Conservation (phyloP, 35 echinoderm and acorn worm genomes). For the Antedon bifida region DNA sequence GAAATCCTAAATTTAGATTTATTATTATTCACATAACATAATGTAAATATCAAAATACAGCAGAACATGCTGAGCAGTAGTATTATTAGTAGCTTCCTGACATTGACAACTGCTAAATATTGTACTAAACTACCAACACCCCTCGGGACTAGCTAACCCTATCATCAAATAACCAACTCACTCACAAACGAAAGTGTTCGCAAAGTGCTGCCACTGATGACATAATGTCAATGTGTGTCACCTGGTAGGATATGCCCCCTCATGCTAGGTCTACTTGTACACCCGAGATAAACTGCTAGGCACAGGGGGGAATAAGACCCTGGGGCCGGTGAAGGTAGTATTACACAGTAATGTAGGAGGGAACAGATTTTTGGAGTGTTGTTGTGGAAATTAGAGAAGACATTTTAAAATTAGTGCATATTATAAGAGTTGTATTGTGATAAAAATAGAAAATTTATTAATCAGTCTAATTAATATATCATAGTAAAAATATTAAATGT, state of each 20-base stretch:
- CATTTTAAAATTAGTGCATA: background rate
- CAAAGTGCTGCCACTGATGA: background rate
- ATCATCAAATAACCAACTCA: background rate
- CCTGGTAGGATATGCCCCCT: background rate
- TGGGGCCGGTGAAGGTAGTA: background rate
- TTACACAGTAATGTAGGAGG: background rate
- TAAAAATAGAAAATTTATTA: background rate
- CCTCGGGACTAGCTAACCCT: background rate
- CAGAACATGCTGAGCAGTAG: background rate
- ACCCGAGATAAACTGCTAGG: background rate
- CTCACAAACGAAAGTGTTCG: background rate
- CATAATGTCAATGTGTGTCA: background rate
- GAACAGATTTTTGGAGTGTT: background rate
- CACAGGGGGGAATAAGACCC: background rate
- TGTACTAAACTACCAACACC: background rate
- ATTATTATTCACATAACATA: too few species aligned
- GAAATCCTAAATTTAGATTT: too few species aligned
- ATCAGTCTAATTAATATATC: too few species aligned
- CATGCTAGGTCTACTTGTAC: background rate
- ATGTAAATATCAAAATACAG: too few species aligned
- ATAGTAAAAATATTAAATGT: too few species aligned
- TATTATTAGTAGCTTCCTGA: background rate
- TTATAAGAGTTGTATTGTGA: background rate
- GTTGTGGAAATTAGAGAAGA: background rate
- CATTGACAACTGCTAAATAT: background rate